Conservation (phyloP, 2,797 vertebrate species). For the Siniperca scherzeri region DNA sequence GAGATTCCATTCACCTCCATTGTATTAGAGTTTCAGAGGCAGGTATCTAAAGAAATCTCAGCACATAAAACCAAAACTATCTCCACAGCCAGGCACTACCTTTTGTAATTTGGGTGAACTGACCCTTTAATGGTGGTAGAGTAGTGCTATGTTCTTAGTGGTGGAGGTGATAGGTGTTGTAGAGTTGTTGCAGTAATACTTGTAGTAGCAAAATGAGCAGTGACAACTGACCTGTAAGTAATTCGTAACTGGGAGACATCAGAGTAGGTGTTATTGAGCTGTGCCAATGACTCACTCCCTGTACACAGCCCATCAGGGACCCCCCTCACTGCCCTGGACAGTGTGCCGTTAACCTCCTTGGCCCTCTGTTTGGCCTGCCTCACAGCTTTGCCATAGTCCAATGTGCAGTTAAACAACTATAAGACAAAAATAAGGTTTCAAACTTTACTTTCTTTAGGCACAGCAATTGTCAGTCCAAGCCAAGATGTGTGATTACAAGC, state of each 20-base stretch:
- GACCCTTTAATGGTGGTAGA: not conserved
- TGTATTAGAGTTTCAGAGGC: not conserved
- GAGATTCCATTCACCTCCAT: not conserved
- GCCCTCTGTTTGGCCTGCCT: constrained; percentile 47
- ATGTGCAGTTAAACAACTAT: constrained; percentile 89
- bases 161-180: not conserved
- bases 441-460: not conserved
- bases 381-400: constrained; percentile 74
- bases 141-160: too few species aligned
- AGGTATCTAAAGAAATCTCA: not conserved
- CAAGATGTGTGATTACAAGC: not conserved
- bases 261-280: constrained; percentile 87
- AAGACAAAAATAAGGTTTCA: constrained; percentile 26
- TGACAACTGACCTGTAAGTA: constrained; percentile 84
- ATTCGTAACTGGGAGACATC: constrained; percentile 90
- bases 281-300: constrained; percentile 81
- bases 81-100: not conserved
- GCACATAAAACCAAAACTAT: not conserved
- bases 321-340: constrained; percentile 44
- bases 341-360: constrained; percentile 54
- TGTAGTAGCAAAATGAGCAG: not conserved
- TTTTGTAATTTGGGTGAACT: not conserved
- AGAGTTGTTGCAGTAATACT: not conserved
- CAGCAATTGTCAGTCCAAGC: not conserved
- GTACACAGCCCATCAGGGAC: constrained; percentile 82